These are phyloP conservation scores for Tragelaphus eurycerus DNA, from an alignment of 2,797 vertebrate genomes.

Conservation along the genomic window DNA sequence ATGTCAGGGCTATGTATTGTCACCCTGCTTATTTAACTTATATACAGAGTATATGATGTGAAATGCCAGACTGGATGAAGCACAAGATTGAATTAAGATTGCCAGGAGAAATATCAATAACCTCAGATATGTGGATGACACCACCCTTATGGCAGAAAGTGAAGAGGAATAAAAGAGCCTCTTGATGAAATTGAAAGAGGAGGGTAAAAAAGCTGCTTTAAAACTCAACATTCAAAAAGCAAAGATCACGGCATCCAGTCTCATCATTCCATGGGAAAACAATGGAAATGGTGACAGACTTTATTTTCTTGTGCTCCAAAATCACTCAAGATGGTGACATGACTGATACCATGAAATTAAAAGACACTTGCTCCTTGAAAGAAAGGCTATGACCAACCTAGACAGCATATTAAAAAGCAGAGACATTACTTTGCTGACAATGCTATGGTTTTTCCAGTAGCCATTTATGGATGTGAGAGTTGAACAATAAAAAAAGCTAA, in stretches of 20 bases:
- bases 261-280: background rate
- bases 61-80: background rate
- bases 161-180: background rate
- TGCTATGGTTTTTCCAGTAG: background rate
- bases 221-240: background rate
- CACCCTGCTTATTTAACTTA: background rate
- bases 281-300: background rate
- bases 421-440: background rate
- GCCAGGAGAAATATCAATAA: background rate
- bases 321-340: background rate
- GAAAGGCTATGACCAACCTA: background rate
- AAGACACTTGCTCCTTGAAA: background rate
- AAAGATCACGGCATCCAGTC: background rate
- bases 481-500: background rate
- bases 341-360: background rate
- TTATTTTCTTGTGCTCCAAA: background rate
- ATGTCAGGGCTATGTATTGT: background rate
- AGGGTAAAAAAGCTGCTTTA: background rate
- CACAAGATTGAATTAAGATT: background rate
- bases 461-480: background rate
- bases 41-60: rapidly evolving
- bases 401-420: background rate
- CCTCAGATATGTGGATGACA: background rate
- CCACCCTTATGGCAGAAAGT: background rate
- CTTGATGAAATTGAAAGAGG: background rate